Evolutionary conservation across 92 coral and sea anemone species (phyloP).

Genomic region (Zoanthus sansibaricus): DNA sequence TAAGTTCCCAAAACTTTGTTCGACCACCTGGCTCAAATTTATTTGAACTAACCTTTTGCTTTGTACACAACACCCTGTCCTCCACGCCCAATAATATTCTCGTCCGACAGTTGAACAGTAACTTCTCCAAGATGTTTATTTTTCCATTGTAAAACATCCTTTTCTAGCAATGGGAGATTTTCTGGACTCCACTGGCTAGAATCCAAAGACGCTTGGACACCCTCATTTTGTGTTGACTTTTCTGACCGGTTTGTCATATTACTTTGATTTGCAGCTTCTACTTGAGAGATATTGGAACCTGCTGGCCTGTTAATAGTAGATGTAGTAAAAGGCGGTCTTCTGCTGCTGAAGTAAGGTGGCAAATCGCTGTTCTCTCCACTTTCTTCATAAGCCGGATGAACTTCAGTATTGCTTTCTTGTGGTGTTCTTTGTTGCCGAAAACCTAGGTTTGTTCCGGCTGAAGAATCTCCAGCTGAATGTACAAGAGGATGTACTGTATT

Average conservation of each 20-base stretch:
- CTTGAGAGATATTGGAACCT: background rate
- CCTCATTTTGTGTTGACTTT: no score
- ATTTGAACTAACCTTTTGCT: background rate
- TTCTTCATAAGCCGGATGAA: background rate
- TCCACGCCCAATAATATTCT: slow-evolving; percentile 28
- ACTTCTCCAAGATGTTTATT: background rate
- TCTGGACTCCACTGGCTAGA: background rate
- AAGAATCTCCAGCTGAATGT: no score
- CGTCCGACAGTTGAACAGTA: background rate
- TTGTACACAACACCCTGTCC: slow-evolving; percentile 38
- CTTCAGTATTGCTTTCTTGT: no score
- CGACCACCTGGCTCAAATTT: no score
- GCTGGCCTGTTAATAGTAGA: background rate
- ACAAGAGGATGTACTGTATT: no score
- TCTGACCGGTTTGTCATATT: no score
- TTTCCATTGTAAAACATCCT: background rate
- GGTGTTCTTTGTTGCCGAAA: background rate
- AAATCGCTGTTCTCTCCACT: background rate
- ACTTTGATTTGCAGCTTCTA: no score
- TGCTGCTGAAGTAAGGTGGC: background rate
- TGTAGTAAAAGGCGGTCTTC: no score
- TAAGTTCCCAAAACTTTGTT: no score
- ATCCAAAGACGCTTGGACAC: background rate
- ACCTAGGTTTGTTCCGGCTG: background rate
- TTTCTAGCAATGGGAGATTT: background rate